Percentiles rank a stretch among this genome's conserved stretches.
Conservation (phyloP, 2,888 invertebrate genomes). For the Xylota sylvarum region DNA sequence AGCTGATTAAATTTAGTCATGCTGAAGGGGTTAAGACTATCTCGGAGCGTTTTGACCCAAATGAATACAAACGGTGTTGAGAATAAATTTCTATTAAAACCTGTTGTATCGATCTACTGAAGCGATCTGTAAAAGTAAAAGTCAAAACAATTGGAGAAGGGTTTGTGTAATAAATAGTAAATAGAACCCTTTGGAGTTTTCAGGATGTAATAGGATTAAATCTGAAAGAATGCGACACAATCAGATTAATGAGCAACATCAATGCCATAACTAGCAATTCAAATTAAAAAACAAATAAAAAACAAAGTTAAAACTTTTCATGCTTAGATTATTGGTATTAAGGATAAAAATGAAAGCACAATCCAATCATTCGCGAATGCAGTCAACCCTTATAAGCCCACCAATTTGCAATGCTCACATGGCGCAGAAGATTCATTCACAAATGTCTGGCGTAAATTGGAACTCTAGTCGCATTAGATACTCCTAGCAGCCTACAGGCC, state of each 20-base stretch:
- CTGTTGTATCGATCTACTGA: too few species aligned
- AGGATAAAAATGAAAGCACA: neutral
- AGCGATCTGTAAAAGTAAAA: too few species aligned
- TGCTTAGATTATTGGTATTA: neutral
- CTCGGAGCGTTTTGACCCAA: neutral
- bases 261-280: neutral
- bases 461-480: slow-evolving; percentile 52
- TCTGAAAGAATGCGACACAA: too few species aligned
- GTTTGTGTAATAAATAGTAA: too few species aligned
- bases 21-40: neutral
- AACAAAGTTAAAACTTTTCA: neutral
- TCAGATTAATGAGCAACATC: too few species aligned
- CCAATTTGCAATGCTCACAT: slow-evolving; percentile 72
- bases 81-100: too few species aligned
- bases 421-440: slow-evolving; percentile 62
- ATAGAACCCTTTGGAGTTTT: too few species aligned
- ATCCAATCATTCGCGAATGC: slow-evolving; percentile 50
- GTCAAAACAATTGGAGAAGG: too few species aligned
- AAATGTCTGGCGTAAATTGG: slow-evolving; percentile 62
- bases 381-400: slow-evolving; percentile 61
- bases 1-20: neutral
- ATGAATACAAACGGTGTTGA: neutral
- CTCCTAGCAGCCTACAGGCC: slow-evolving; percentile 32
- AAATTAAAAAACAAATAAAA: neutral
- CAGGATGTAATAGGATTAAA: too few species aligned